Conservation (phyloP, 2,113 vertebrate genomes). For the Megalops atlanticus region DNA sequence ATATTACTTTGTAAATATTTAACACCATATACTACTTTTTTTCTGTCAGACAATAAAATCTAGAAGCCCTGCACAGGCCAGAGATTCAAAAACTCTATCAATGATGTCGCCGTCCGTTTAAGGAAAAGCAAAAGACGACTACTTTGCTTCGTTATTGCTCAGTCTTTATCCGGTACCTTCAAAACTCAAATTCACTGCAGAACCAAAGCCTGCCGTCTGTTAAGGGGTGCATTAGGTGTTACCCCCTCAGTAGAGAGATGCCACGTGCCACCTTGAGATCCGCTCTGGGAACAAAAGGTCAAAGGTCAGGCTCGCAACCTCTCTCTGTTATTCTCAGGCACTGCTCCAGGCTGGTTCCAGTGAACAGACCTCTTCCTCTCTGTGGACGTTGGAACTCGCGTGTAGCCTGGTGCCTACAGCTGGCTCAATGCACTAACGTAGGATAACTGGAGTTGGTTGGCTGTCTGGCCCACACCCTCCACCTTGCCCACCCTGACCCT, state of each 20-base stretch:
- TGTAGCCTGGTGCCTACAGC: no score
- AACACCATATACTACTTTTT: conserved; percentile 36
- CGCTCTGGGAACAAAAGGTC: background rate
- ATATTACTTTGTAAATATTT: conserved; percentile 49
- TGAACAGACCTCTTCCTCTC: no score
- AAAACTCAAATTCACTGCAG: background rate
- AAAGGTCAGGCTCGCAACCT: no score
- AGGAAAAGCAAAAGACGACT: conserved; percentile 7
- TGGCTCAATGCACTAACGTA: no score
- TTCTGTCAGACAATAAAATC: conserved; percentile 14
- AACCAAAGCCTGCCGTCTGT: background rate
- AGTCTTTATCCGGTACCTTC: background rate
- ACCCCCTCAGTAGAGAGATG: background rate
- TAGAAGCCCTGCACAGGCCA: conserved; percentile 38
- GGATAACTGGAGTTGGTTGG: no score
- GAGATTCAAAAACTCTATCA: conserved; percentile 42
- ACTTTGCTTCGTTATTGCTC: conserved; percentile 32
- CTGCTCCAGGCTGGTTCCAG: no score
- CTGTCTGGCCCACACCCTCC: no score
- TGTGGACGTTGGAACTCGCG: background rate
- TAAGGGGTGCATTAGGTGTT: no score
- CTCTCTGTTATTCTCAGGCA: no score
- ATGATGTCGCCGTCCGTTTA: conserved; percentile 59
- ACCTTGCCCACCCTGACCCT: no score
- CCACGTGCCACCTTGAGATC: background rate